A percentile compares a stretch with the other conserved stretches of the same genome.
phyloP scores from a whole-genome alignment of 2,113 vertebrate species.

The Sander lucioperca region DNA sequence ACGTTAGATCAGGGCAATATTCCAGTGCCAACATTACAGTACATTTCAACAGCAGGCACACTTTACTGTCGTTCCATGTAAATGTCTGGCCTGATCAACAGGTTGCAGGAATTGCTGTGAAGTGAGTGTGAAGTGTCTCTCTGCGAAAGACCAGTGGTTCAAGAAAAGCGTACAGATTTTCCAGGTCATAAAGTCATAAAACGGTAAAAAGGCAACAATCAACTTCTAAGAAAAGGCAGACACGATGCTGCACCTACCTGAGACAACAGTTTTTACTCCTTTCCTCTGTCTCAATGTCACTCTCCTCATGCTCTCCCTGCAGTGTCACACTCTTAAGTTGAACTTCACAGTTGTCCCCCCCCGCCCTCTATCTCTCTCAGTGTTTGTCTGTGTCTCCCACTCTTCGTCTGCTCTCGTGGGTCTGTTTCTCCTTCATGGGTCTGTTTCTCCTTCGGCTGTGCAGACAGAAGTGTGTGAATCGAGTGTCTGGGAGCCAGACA shows the following conservation, averaged over 20 bases:
- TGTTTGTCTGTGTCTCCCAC: conserved; percentile 38
- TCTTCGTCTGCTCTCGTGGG: conserved; percentile 42
- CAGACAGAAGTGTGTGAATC: conserved; percentile 77
- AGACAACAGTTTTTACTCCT: conserved; percentile 49
- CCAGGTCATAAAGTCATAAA: conserved; percentile 63
- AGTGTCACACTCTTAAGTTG: conserved; percentile 47
- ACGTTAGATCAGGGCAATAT: conserved; percentile 58
- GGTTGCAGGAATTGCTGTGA: conserved; percentile 61
- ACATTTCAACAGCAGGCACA: conserved; percentile 53
- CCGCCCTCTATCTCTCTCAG: conserved; percentile 11
- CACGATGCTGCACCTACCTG: conserved; percentile 69
- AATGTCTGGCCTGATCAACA: conserved; percentile 73
- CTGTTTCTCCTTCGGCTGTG: conserved; percentile 59
- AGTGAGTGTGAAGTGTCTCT: conserved; percentile 47
- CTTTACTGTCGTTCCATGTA: conserved; percentile 24
- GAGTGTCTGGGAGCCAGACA: conserved; percentile 85
- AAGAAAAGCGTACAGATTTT: conserved; percentile 35
- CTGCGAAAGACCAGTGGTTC: conserved; percentile 35
- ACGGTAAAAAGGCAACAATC: conserved; percentile 35
- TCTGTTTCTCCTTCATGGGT: conserved; percentile 60
- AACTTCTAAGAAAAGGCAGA: conserved; percentile 18
- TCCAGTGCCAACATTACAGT: conserved; percentile 50
- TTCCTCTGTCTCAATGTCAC: conserved; percentile 41
- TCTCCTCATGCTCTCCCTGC: conserved; percentile 40
- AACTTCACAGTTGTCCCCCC: conserved; percentile 63